These are phyloP conservation scores for Masnerella sp. DNA, from an alignment of 2,888 invertebrate species.

Conservation along the genomic window DNA sequence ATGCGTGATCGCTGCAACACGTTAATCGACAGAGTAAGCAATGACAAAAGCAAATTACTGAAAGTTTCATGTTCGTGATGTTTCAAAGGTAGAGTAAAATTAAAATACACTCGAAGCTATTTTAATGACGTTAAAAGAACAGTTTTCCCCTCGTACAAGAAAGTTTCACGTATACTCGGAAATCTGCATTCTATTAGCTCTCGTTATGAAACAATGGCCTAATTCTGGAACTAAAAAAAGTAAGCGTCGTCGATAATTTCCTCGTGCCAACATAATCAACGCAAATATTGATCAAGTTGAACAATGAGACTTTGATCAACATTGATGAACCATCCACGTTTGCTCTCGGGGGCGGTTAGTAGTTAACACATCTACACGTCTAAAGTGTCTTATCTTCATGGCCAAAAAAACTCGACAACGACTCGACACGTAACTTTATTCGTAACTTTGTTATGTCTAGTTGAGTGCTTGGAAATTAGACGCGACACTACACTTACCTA, in stretches of 20 bases:
- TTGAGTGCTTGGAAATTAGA: slow-evolving; percentile 67
- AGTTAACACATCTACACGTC: slow-evolving; percentile 28
- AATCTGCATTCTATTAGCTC: too few relatives aligned
- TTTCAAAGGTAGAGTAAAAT: too few relatives aligned
- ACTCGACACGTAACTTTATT: slow-evolving; percentile 21
- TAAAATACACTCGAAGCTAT: too few relatives aligned
- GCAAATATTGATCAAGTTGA: background rate
- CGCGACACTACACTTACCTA: slow-evolving; percentile 76
- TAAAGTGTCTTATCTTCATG: slow-evolving; percentile 3
- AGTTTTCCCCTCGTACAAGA: too few relatives aligned
- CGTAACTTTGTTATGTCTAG: slow-evolving; percentile 34
- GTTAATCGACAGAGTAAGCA: too few relatives aligned
- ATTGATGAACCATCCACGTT: slow-evolving; percentile 30
- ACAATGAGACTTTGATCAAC: too few relatives aligned
- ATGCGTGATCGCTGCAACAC: background rate
- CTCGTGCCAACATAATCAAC: background rate
- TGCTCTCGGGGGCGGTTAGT: slow-evolving; percentile 1
- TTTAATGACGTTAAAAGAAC: too few relatives aligned
- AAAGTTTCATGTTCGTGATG: too few relatives aligned
- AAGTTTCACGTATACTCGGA: background rate
- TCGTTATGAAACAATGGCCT: too few relatives aligned
- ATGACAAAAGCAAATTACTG: too few relatives aligned
- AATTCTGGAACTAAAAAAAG: too few relatives aligned
- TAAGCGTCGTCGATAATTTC: too few relatives aligned
- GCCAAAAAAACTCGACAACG: slow-evolving; percentile 19